Percentiles rank a stretch among this genome's conserved stretches.
These are phyloP conservation scores for Drosophila murphyi DNA, from an alignment of 1,140 invertebrate genomes.

Conservation along the genomic window DNA sequence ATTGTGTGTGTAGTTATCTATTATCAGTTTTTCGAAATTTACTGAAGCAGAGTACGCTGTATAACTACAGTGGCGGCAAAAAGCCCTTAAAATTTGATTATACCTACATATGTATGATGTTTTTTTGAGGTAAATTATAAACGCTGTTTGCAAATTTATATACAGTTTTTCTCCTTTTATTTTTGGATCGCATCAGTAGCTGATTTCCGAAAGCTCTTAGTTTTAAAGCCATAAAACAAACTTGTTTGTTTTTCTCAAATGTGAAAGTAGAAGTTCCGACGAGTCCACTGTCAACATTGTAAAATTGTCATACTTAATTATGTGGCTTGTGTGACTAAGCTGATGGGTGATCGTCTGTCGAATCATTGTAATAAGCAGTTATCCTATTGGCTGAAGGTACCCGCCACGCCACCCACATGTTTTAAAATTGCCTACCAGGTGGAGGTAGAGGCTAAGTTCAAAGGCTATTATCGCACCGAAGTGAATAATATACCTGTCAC, in stretches of 20 bases:
- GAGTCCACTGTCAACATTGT: too few species aligned
- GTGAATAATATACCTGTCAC: slow-evolving; percentile 83
- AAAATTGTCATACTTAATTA: too few species aligned
- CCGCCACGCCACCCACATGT: slow-evolving; percentile 88
- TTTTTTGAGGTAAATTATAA: slow-evolving; percentile 80
- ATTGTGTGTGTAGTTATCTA: slow-evolving; percentile 65
- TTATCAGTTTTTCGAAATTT: slow-evolving; percentile 90
- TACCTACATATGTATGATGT: slow-evolving; percentile 88
- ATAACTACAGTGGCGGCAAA: slow-evolving; percentile 88
- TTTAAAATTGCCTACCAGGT: slow-evolving; percentile 89
- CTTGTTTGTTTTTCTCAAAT: too few species aligned
- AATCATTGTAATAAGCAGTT: slow-evolving; percentile 69
- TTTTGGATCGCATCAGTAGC: too few species aligned
- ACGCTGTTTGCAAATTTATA: slow-evolving; percentile 85
- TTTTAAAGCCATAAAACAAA: too few species aligned
- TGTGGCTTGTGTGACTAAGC: slow-evolving; percentile 46
- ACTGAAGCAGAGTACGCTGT: slow-evolving; percentile 88
- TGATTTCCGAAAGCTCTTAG: too few species aligned
- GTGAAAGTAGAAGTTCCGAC: too few species aligned
- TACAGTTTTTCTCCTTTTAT: too few species aligned
- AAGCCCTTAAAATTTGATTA: slow-evolving; percentile 91
- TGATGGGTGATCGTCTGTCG: slow-evolving; percentile 55
- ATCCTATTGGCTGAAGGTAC: slow-evolving; percentile 85
- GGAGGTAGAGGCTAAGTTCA: slow-evolving; percentile 85
- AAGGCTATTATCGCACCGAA: slow-evolving; percentile 85